Percentiles rank a stretch among this genome's conserved stretches.
phyloP scores from a whole-genome alignment of 2,888 invertebrate species.

The Phyto melanocephala region DNA sequence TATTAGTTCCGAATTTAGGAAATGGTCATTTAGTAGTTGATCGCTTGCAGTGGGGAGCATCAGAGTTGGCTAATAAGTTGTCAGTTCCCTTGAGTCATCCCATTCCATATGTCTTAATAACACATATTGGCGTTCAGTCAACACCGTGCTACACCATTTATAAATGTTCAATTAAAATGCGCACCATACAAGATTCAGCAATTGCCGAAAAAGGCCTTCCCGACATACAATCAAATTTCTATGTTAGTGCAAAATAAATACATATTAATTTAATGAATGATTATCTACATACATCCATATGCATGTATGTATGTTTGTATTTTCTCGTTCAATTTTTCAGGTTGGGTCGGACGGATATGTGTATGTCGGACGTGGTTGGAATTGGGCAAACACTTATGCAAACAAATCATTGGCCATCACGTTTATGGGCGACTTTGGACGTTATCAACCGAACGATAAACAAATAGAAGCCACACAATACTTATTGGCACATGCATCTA shows the following conservation, averaged over 20 bases:
- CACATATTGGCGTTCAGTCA: constrained; percentile 80
- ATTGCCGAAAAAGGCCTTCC: constrained; percentile 77
- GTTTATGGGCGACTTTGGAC: constrained; percentile 80
- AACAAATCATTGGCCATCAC: constrained; percentile 79
- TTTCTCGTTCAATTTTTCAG: constrained; percentile 66
- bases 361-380: constrained; percentile 81
- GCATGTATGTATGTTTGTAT: not conserved
- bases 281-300: too few species aligned
- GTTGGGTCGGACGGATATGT: constrained; percentile 81
- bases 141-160: constrained; percentile 77
- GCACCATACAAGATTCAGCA: constrained; percentile 79
- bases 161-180: constrained; percentile 79
- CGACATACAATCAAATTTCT: constrained; percentile 79
- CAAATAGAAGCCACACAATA: constrained; percentile 79
- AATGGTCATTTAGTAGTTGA: constrained; percentile 78
- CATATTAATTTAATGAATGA: not conserved
- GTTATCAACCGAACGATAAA: constrained; percentile 75
- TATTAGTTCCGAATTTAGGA: constrained; percentile 78
- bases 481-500: constrained; percentile 79
- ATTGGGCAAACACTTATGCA: constrained; percentile 80
- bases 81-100: constrained; percentile 75
- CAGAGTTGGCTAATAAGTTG: constrained; percentile 70
- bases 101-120: constrained; percentile 79
- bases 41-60: constrained; percentile 77
- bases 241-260: constrained; percentile 71